These are phyloP conservation scores for Acleris laterana DNA, from an alignment of 2,888 invertebrate species.

Conservation along the genomic window DNA sequence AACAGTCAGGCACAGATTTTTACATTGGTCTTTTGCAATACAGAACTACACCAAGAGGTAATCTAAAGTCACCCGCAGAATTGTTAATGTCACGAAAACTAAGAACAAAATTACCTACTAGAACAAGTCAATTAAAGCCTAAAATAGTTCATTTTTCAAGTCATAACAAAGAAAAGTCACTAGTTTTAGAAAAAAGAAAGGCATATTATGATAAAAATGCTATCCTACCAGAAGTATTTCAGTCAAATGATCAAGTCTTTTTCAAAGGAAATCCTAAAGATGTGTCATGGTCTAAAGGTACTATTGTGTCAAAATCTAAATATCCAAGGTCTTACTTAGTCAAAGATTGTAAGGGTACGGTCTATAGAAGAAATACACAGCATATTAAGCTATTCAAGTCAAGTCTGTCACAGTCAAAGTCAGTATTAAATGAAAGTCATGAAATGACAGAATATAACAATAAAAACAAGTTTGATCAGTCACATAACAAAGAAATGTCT, in stretches of 20 bases:
- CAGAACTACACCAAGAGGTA: constrained; percentile 30
- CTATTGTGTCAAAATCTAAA: constrained; percentile 12
- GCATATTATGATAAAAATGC: constrained; percentile 1
- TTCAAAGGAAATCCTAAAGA: constrained; percentile 27
- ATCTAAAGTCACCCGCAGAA: too few relatives aligned
- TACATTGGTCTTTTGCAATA: constrained; percentile 33
- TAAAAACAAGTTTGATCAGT: too few relatives aligned
- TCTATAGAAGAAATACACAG: constrained; percentile 23
- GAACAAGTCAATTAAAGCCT: neutral
- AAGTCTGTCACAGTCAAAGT: too few relatives aligned
- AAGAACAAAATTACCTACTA: neutral
- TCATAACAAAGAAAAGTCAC: neutral
- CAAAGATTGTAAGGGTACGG: constrained; percentile 12
- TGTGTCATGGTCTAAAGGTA: neutral
- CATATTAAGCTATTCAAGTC: neutral
- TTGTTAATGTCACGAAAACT: neutral
- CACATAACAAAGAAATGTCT: too few relatives aligned
- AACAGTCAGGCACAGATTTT: constrained; percentile 30
- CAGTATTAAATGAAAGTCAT: neutral
- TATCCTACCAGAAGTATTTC: neutral
- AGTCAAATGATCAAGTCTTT: neutral
- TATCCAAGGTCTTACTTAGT: constrained; percentile 29
- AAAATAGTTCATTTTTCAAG: neutral
- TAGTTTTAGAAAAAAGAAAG: too few relatives aligned
- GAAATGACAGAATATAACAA: neutral